Evolutionary conservation across 2,797 vertebrate species (phyloP).

Genomic region (Phrynocephalus forsythii): DNA sequence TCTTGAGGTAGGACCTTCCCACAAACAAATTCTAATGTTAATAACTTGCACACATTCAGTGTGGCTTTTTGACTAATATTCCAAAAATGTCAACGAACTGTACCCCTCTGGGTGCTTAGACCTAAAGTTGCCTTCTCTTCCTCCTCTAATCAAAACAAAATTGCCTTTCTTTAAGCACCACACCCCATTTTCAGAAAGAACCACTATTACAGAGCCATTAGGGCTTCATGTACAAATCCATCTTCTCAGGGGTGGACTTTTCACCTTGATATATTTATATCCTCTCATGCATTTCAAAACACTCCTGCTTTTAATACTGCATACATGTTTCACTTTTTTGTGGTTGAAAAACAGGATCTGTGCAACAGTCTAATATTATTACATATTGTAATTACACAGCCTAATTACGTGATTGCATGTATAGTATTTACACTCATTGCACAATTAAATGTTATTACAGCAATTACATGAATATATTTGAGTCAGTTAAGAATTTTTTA

Average conservation of each 20-base stretch:
- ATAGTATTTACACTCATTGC: slow-evolving; percentile 68
- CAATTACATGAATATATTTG: slow-evolving; percentile 64
- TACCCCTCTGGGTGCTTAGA: not conserved
- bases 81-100: no score
- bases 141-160: slow-evolving; percentile 9
- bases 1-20: not conserved
- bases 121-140: not conserved
- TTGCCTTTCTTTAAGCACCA: not conserved
- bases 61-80: not conserved
- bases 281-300: not conserved
- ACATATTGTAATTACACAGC: slow-evolving; percentile 66
- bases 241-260: not conserved
- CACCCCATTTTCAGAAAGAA: slow-evolving; percentile 1
- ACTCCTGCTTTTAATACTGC: slow-evolving; percentile 14
- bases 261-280: slow-evolving; percentile 12
- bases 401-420: slow-evolving; percentile 71
- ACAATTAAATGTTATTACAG: slow-evolving; percentile 70
- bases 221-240: slow-evolving; percentile 7
- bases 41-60: not conserved
- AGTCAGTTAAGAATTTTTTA: slow-evolving; percentile 69
- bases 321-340: not conserved
- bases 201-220: slow-evolving; percentile 6
- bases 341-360: slow-evolving; percentile 55
- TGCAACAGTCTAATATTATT: slow-evolving; percentile 68
- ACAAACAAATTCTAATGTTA: not conserved